These are phyloP conservation scores for Clarias pachynema DNA, from an alignment of 2,797 vertebrate species.

Conservation along the genomic window DNA sequence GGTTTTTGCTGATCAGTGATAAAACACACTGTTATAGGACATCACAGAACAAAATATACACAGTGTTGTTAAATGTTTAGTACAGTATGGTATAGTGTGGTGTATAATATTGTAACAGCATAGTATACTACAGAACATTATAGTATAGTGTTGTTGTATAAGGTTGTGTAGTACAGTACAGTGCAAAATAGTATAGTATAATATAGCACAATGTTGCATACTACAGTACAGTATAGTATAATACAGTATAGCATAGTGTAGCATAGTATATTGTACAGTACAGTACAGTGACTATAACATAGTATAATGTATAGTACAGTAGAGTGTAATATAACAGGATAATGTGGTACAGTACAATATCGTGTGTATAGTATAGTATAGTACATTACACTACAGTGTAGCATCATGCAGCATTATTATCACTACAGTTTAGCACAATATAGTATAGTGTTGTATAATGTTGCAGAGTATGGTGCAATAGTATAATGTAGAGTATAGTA, in stretches of 20 bases:
- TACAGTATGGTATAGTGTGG: not conserved
- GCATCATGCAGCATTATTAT: not conserved
- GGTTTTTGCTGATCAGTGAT: not conserved
- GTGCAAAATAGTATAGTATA: no score
- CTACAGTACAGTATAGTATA: no score
- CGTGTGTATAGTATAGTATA: not conserved
- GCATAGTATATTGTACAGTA: not conserved
- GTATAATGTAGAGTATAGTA: no score
- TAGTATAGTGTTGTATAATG: not conserved
- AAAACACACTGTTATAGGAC: not conserved
- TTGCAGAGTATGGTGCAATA: no score
- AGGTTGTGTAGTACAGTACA: no score
- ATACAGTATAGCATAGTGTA: no score
- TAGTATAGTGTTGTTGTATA: no score
- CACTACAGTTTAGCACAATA: no score
- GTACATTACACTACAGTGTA: not conserved
- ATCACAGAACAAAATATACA: not conserved
- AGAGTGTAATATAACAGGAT: not conserved
- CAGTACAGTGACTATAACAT: not conserved
- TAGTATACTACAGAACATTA: not conserved
- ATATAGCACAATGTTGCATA: no score
- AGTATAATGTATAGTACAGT: not conserved
- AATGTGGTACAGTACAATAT: not conserved
- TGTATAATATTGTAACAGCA: not conserved
- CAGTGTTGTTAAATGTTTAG: not conserved